These are phyloP conservation scores for Seriola dumerili DNA, from an alignment of 2,113 vertebrate genomes.

Conservation along the genomic window DNA sequence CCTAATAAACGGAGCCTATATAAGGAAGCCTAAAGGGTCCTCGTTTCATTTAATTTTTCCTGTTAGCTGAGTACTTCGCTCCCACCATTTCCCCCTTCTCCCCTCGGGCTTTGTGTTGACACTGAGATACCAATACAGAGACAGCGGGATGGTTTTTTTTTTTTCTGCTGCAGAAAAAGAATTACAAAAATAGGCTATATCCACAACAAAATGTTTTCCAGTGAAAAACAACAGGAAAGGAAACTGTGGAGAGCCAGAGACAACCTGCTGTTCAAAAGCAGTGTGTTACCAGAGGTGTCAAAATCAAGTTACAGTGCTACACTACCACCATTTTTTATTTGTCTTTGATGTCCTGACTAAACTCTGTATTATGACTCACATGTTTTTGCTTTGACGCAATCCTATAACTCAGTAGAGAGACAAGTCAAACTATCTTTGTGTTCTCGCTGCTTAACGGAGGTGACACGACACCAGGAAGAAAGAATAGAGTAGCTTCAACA, in stretches of 20 bases:
- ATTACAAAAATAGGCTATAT: slow-evolving; percentile 32
- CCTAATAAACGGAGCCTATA: slow-evolving; percentile 33
- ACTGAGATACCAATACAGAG: slow-evolving; percentile 10
- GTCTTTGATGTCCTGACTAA: not conserved
- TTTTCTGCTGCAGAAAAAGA: slow-evolving; percentile 1
- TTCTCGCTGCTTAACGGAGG: not conserved
- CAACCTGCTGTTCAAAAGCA: not conserved
- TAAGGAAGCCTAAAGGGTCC: slow-evolving; percentile 46
- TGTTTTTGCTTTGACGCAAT: not conserved
- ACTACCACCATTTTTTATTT: not conserved
- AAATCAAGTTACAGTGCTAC: not conserved
- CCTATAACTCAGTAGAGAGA: not conserved
- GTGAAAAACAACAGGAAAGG: slow-evolving; percentile 1
- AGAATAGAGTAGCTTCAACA: slow-evolving; percentile 8
- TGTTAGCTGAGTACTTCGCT: slow-evolving; percentile 44
- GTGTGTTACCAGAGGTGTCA: not conserved
- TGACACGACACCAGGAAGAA: not conserved
- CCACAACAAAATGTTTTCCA: not conserved
- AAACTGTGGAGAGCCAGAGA: not conserved
- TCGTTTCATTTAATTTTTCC: slow-evolving; percentile 58
- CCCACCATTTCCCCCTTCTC: slow-evolving; percentile 37
- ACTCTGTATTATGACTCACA: not conserved
- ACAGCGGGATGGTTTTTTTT: slow-evolving; percentile 17
- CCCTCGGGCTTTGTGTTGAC: slow-evolving; percentile 27
- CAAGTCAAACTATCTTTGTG: not conserved